A percentile compares a stretch with the other conserved stretches of the same genome.
Conservation (phyloP, 2,113 vertebrate genomes). For the Microcebus murinus region DNA sequence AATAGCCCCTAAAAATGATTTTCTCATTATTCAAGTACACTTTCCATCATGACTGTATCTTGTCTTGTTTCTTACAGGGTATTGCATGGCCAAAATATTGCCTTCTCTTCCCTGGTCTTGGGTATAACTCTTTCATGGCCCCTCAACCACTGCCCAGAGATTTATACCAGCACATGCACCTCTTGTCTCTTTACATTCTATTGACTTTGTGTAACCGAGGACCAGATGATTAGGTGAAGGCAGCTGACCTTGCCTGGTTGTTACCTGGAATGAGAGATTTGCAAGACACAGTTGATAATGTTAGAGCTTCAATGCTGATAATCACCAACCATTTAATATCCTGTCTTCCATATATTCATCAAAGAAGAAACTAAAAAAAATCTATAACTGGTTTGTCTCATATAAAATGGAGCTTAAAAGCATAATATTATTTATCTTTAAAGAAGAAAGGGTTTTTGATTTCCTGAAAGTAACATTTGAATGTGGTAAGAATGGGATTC, state of each 20-base stretch:
- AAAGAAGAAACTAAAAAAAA: constrained; percentile 4
- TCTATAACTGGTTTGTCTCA: background rate
- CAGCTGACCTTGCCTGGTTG: background rate
- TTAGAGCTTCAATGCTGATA: background rate
- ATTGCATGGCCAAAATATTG: background rate
- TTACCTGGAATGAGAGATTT: background rate
- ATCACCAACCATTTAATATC: background rate
- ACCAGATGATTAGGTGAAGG: background rate
- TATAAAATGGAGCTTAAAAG: background rate
- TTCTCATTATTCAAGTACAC: background rate
- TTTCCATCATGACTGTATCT: background rate
- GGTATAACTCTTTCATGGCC: background rate
- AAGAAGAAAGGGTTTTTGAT: background rate
- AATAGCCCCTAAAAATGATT: background rate
- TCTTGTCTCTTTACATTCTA: background rate
- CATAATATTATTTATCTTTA: background rate
- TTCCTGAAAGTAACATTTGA: background rate
- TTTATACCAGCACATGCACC: background rate
- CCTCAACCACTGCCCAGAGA: background rate
- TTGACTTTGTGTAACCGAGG: background rate
- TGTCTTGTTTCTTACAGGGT: background rate
- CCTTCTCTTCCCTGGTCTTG: background rate
- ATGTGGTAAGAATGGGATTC: background rate
- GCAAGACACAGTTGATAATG: background rate
- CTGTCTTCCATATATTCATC: background rate